Evolutionary conservation across 2,888 invertebrate genomes (phyloP), one percentile per base, ranked within the genome.

Genomic region (Drosophila lacicola): DNA sequence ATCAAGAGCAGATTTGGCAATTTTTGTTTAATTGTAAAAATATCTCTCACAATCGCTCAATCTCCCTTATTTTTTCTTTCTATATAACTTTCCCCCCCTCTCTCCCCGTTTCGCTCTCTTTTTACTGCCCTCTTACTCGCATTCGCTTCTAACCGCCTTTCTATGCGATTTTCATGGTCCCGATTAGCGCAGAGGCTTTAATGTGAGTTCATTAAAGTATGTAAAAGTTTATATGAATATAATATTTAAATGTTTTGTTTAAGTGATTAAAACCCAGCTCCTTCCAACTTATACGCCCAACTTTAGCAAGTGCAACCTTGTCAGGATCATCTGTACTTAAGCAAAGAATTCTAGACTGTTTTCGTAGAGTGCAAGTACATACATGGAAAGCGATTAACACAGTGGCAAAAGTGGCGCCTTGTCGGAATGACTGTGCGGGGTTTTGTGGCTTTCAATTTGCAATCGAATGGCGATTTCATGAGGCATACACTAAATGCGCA

Each of bases 401-500:
- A 29, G 11, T 19, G 44, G 29, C 64, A 51, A 14, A 39, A 29
- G 13, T 45, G 34, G 1, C 19, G 46, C 19, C 34, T 36, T 25
- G 29, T 36, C 13, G 10, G 36, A 50, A 37, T 4, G 25, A n/a
- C 29, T 57, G 44, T 41, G 50, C 41, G 49, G 51, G 21, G 10
- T 55, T 44, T 42, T 56, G 57, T 47, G 46, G 55, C 62, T 41
- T 54, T 69, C 36, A 62, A 79, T 80, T 80, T 58, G 74, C 80
- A 71, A 65, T 62, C 39, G 46, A 34, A 33, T 71, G 77, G 41
- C 46, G 71, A 71, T 80, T 80, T 80, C 61, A 61, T 46, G 71
- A 78, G 62, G 60, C 71, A 55, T 14, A 66, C 80, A 55, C 80
- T 80, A 80, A 80, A 78, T 74, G 74, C 74, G 61, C 74, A 69